A percentile compares a stretch with the other conserved stretches of the same genome.
Evolutionary conservation across 1,140 invertebrate genomes (phyloP).

Genomic region (Ceratitis capitata): DNA sequence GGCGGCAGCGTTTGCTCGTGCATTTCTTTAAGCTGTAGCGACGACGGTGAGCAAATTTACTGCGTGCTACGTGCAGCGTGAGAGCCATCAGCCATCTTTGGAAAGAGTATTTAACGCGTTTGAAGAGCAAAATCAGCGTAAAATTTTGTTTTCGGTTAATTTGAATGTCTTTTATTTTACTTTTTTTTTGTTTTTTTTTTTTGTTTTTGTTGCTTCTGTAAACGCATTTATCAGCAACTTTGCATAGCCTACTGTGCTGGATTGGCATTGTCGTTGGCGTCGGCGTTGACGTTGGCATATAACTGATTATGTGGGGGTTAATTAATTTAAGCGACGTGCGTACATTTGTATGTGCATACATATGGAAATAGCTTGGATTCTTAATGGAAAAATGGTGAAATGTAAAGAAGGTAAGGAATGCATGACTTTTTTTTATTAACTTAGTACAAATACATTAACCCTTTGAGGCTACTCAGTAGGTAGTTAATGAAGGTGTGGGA

Average conservation of each 20-base stretch:
- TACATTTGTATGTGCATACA: neutral
- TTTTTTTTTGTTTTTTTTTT: neutral
- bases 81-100: neutral
- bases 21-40: neutral
- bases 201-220: neutral
- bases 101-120: neutral
- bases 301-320: slow-evolving; percentile 10
- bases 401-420: neutral
- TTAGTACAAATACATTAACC: neutral
- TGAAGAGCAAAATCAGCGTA: neutral
- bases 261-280: neutral
- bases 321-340: neutral
- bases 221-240: slow-evolving; percentile 10
- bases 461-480: no score
- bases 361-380: neutral
- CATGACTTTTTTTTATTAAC: neutral
- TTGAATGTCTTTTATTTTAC: no score
- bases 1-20: neutral
- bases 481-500: neutral
- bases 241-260: neutral
- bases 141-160: neutral
- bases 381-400: slow-evolving; percentile 1
- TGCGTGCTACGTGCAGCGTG: neutral
- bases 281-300: neutral
- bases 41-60: neutral